Conservation (phyloP, 2,797 vertebrate species). For the Gallinago nigripennis region DNA sequence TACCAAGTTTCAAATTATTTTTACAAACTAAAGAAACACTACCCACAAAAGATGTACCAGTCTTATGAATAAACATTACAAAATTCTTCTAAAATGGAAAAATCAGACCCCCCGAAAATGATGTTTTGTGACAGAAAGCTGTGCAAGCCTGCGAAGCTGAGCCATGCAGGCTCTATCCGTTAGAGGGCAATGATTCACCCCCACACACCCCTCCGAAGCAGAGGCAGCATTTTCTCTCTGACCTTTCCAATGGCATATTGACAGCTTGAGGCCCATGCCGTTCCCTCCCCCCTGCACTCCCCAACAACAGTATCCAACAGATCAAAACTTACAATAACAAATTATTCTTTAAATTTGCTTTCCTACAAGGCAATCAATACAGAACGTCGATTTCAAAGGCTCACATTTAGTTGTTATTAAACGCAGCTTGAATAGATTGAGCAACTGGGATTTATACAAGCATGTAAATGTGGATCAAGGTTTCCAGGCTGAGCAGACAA, state of each 20-base stretch:
- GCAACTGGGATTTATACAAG: background rate
- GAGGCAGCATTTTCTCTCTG: background rate
- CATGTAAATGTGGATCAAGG: background rate
- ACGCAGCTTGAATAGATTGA: background rate
- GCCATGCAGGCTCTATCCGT: constrained; percentile 58
- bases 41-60: background rate
- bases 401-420: background rate
- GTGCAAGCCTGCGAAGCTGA: background rate
- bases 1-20: background rate
- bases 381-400: background rate
- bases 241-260: background rate
- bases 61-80: background rate
- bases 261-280: background rate
- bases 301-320: background rate
- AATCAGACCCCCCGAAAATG: background rate
- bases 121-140: background rate
- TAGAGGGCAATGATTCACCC: constrained; percentile 54
- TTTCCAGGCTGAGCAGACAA: background rate
- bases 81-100: background rate
- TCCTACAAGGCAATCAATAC: background rate
- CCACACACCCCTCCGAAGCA: background rate
- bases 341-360: background rate
- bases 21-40: background rate
- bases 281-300: background rate
- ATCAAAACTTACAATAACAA: background rate